These are phyloP conservation scores for Volucella bombylans DNA, from an alignment of 2,888 invertebrate species.

Conservation along the genomic window DNA sequence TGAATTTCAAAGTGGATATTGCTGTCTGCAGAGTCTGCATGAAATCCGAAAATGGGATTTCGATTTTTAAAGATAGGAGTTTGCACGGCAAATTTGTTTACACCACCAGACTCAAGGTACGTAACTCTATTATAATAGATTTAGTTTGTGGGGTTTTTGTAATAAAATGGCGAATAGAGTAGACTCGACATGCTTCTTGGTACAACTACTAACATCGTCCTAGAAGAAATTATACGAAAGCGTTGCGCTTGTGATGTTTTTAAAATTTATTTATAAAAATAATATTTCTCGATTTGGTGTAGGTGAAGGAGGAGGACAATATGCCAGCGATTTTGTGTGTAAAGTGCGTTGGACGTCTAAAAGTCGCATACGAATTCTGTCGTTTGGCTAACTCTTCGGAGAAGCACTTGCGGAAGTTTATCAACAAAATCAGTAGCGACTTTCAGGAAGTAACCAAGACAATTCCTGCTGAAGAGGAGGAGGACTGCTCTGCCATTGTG, in stretches of 20 bases:
- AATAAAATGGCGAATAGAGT: conserved; percentile 67
- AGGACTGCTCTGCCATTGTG: conserved; percentile 42
- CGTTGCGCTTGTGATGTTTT: conserved; percentile 55
- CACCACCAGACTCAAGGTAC: conserved; percentile 77
- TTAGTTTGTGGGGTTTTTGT: conserved; percentile 59
- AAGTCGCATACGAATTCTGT: conserved; percentile 77
- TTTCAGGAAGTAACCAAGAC: conserved; percentile 77
- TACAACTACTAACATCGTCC: conserved; percentile 48
- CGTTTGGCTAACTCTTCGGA: conserved; percentile 77
- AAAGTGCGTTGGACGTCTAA: conserved; percentile 77
- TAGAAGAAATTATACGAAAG: background rate
- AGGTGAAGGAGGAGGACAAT: conserved; percentile 77
- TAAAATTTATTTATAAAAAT: conserved; percentile 10
- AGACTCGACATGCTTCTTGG: conserved; percentile 47
- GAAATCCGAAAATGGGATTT: conserved; percentile 76
- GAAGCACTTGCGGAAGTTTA: conserved; percentile 76
- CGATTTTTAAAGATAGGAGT: conserved; percentile 72
- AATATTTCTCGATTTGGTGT: conserved; percentile 17
- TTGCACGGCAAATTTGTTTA: conserved; percentile 77
- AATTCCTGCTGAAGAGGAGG: conserved; percentile 43
- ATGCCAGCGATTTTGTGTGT: conserved; percentile 77
- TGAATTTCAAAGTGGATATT: conserved; percentile 79
- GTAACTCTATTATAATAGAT: conserved; percentile 75
- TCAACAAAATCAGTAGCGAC: conserved; percentile 77
- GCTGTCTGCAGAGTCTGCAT: conserved; percentile 79